Percentiles rank a stretch among this genome's conserved stretches.
These are phyloP conservation scores for Ophraella communa DNA, from an alignment of 2,888 invertebrate genomes.

Conservation along the genomic window DNA sequence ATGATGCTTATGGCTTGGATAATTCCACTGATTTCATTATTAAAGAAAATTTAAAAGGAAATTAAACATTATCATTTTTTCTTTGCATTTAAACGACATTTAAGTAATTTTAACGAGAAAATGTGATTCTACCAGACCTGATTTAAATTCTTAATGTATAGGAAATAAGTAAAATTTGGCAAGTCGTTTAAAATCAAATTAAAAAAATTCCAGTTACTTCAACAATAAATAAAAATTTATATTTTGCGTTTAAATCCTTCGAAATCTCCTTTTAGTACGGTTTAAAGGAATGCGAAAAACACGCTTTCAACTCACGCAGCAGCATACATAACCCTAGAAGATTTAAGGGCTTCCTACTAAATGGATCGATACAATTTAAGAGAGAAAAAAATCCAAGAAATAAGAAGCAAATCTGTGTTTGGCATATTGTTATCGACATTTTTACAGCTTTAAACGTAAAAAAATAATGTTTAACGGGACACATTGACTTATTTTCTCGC, in stretches of 20 bases:
- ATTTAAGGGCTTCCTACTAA: conserved; percentile 24
- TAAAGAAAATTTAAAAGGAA: too few relatives aligned
- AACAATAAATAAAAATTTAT: neutral
- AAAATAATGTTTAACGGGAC: conserved; percentile 9
- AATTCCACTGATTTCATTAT: too few relatives aligned
- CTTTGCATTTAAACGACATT: too few relatives aligned
- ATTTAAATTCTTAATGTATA: too few relatives aligned
- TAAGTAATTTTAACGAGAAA: too few relatives aligned
- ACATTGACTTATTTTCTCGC: neutral
- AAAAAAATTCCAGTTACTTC: too few relatives aligned
- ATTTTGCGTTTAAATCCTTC: neutral
- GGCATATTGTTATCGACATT: conserved; percentile 27
- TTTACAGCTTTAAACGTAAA: conserved; percentile 15
- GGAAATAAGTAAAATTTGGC: too few relatives aligned
- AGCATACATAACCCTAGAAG: conserved; percentile 22
- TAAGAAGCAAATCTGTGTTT: conserved; percentile 29
- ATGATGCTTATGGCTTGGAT: too few relatives aligned
- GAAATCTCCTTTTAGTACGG: neutral
- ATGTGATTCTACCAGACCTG: too few relatives aligned
- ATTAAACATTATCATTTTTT: too few relatives aligned
- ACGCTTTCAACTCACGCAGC: conserved; percentile 30
- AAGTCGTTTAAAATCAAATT: too few relatives aligned
- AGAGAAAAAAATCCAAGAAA: conserved; percentile 23
- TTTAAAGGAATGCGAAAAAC: conserved; percentile 27
- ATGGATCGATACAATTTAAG: conserved; percentile 25